These are phyloP conservation scores for Branchellion lobata DNA, from an alignment of 2,888 invertebrate genomes.

Conservation along the genomic window DNA sequence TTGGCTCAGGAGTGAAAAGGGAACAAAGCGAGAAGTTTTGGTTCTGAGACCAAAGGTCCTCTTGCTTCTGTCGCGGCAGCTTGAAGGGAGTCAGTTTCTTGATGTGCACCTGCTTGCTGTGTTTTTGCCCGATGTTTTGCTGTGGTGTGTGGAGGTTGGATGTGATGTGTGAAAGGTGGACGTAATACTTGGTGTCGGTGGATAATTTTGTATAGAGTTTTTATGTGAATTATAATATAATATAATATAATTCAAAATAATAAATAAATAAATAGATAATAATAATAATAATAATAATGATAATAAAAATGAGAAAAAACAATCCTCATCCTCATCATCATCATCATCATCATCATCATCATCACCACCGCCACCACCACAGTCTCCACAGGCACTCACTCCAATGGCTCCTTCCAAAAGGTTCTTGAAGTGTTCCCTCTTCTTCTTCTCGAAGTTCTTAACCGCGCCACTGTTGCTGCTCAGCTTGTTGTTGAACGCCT, in stretches of 20 bases:
- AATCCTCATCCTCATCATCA: too few species aligned
- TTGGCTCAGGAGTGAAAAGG: conserved; percentile 52
- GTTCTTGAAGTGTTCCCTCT: conserved; percentile 80
- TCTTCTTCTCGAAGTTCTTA: conserved; percentile 73
- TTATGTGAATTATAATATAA: too few species aligned
- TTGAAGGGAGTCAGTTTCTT: conserved; percentile 73
- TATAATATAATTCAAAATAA: not conserved
- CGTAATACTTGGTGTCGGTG: not conserved
- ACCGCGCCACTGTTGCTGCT: not conserved
- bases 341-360: too few species aligned
- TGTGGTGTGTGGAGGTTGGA: too few species aligned
- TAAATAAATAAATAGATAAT: not conserved
- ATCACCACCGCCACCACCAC: too few species aligned
- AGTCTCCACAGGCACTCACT: too few species aligned
- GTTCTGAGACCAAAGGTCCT: conserved; percentile 47
- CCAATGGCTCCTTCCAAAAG: conserved; percentile 59
- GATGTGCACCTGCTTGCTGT: conserved; percentile 83
- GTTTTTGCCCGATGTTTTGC: conserved; percentile 83
- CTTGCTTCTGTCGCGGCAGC: conserved; percentile 22
- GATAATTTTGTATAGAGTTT: too few species aligned
- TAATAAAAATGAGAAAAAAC: too few species aligned
- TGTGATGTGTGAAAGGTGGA: conserved; percentile 27
- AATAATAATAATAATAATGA: too few species aligned
- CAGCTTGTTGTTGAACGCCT: not conserved
- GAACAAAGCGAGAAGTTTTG: conserved; percentile 56